A percentile compares a stretch with the other conserved stretches of the same genome.
These are phyloP conservation scores for Lochmaea capreae DNA, from an alignment of 2,888 invertebrate species.

Conservation along the genomic window DNA sequence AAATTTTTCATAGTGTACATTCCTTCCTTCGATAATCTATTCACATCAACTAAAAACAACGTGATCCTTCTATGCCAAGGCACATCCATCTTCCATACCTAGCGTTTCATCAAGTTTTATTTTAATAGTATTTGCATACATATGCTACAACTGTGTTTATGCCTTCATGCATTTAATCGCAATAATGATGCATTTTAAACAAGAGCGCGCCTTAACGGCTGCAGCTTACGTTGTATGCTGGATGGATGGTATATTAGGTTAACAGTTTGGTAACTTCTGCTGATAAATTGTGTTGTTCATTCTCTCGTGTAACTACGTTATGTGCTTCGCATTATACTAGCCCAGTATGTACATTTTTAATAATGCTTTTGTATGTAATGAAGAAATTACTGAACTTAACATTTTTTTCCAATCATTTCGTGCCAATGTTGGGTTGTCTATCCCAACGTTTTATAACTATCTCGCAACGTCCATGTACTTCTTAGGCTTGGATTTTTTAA, in stretches of 20 bases:
- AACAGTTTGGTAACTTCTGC: conserved; percentile 14
- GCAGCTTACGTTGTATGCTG: conserved; percentile 16
- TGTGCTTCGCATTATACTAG: not conserved
- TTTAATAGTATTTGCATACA: conserved; percentile 31
- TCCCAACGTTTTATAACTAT: too few species aligned
- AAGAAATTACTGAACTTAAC: too few species aligned
- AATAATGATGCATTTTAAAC: conserved; percentile 38
- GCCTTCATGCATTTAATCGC: conserved; percentile 42
- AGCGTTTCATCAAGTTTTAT: not conserved
- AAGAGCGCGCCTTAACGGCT: conserved; percentile 24
- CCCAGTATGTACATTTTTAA: not conserved
- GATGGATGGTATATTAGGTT: conserved; percentile 15
- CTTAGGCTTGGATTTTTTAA: too few species aligned
- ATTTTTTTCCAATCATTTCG: too few species aligned
- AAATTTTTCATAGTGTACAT: not conserved
- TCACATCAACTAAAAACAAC: not conserved
- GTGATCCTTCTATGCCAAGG: not conserved
- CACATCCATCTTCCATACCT: not conserved
- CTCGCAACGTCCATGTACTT: too few species aligned
- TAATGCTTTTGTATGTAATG: too few species aligned
- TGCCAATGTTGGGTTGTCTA: too few species aligned
- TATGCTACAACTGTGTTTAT: conserved; percentile 38
- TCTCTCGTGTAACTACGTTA: not conserved
- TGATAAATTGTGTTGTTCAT: conserved; percentile 1
- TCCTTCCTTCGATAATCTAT: not conserved